Base-by-base conservation (phyloP, 2,113 vertebrate species). In the Seriola rivoliana region DNA sequence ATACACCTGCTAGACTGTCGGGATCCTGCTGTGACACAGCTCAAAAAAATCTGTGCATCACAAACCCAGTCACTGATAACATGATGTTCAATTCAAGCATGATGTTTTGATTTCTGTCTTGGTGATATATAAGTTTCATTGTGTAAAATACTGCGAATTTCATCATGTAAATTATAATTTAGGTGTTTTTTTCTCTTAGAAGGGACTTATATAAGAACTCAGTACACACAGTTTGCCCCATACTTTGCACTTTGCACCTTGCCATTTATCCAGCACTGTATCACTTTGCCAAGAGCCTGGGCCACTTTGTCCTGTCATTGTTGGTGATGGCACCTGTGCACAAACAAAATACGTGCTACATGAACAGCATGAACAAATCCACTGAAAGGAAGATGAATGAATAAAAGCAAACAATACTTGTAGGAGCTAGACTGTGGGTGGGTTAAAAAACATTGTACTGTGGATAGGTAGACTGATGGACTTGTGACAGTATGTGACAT, bases 161-260 rank as follows among this genome's bases (percentile, higher is more conserved):
- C 13, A 42, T 54, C 7, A 54, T 1, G 19, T 82, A 13, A 13
- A 72, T 44, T 66, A 3, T 23, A 2, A 21, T 60, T 52, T 42
- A 9, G 17, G 13, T 55, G 44, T 5, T 40, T 50, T 55, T 54
- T 3, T 25, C 38, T 29, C 63, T 83, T 25, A 86, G 34, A 54
- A 34, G 42, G 59, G 8, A 34, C 23, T 60, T 52, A 62, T 29
- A 58, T 73, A 80, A 78, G 42, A 55, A 57, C 19, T 65, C 60
- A 65, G 36, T 19, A 64, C 9, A 64, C 23, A 36, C 14, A 59
- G 34, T 54, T 25, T 23, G 59, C 55, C 44, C 44, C 44, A 36
- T 19, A 7, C 25, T 29, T 52, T 71, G 66, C 69, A 81, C 84
- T 85, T 90, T 86, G 65, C 48, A 71, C 74, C 17, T 46, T 7